Conservation (phyloP, 2,113 vertebrate genomes). For the Carassius gibelio region DNA sequence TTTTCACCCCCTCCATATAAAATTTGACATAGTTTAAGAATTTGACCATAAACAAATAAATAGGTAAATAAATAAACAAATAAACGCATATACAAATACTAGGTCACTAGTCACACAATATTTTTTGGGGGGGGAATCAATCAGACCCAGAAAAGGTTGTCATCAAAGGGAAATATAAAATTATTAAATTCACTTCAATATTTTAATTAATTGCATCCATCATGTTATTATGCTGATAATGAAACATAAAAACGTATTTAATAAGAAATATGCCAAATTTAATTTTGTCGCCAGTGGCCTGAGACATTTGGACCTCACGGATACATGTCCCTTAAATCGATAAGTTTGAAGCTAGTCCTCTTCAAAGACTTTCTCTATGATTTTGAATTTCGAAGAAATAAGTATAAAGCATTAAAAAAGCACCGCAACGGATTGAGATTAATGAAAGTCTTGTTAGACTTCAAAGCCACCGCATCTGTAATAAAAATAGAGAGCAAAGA, state of each 20-base stretch:
- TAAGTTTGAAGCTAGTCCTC: slow-evolving; percentile 35
- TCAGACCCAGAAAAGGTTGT: neutral
- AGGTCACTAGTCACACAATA: neutral
- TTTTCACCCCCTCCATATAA: too few relatives aligned
- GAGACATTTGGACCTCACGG: neutral
- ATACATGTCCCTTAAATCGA: slow-evolving; percentile 34
- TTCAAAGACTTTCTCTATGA: slow-evolving; percentile 55
- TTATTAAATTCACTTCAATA: neutral
- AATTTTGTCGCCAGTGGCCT: neutral
- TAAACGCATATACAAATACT: neutral
- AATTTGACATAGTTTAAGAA: too few relatives aligned
- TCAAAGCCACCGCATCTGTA: slow-evolving; percentile 52
- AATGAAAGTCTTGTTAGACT: slow-evolving; percentile 55
- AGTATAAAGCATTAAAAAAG: slow-evolving; percentile 34
- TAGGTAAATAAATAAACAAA: neutral
- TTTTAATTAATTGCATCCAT: neutral
- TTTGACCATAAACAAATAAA: neutral
- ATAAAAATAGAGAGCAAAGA: slow-evolving; percentile 18
- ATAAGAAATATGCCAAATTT: neutral
- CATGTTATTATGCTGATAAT: neutral
- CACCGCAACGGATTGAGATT: slow-evolving; percentile 56
- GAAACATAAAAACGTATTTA: neutral
- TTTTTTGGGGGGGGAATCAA: neutral
- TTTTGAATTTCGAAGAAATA: slow-evolving; percentile 47
- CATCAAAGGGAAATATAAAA: neutral